Evolutionary conservation across 2,888 invertebrate genomes (phyloP), one percentile per base, ranked within the genome.

Genomic region (Drosophila borborema): DNA sequence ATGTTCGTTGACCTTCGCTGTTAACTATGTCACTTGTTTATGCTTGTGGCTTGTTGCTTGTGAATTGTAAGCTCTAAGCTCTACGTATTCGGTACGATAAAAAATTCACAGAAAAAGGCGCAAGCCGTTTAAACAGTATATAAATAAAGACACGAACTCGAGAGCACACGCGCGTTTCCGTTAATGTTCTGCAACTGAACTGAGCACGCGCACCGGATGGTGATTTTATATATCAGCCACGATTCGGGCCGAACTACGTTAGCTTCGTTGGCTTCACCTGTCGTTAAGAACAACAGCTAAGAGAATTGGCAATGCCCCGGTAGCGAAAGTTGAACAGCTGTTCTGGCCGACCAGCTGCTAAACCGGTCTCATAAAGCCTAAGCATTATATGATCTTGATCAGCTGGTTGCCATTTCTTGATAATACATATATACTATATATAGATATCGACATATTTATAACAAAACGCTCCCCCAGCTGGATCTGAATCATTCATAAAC

Each of bases 251-350:
- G 74, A 67, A 46, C 45, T 7, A 86, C 73, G 55, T 45, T 34
- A 80, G 87, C 89, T 82, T 74, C 67, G 73, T 62, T 64, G 49
- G 55, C 49, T 40, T 71, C 74, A 75, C 72, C 61, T 64, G 67
- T 59, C 68, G 58, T 41, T 59, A 66, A 71, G 80, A 77, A 80
- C 64, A 71, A 41, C n/a, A 55, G 36, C 36, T 40, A 40, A 40
- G 40, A 77, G 76, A 80, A 75, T 67, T 80, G 66, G 63, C 78
- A 64, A 61, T 49, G 77, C 72, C 81, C 72, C 81, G 72, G 74
- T 87, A 89, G 85, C 87, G 89, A 89, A 85, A 85, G 89, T 89
- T 80, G 20, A 51, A 76, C 84, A 83, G 87, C 87, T 86, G 83
- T 86, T 81, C 40, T 59, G 56, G 60, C 60, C 64, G 69, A 60